Conservation (phyloP, 2,797 vertebrate genomes). For the Xerus rutilus region DNA sequence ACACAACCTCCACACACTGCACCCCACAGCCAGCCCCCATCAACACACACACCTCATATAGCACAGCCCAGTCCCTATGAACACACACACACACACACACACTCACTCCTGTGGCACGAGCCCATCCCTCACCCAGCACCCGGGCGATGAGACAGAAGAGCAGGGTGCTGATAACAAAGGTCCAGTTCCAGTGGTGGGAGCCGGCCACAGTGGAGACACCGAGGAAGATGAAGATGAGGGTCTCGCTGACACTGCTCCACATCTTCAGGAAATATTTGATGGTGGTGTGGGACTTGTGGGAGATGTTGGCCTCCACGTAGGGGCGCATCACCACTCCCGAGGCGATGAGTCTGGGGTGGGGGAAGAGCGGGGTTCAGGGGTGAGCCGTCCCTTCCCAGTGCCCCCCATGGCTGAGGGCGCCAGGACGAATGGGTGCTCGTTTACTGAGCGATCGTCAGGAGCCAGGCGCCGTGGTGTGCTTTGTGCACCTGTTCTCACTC, state of each 20-base stretch:
- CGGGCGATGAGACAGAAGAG: slow-evolving; percentile 96
- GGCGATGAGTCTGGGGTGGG: slow-evolving; percentile 92
- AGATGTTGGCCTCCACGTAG: slow-evolving; percentile 99
- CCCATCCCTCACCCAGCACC: slow-evolving; percentile 91
- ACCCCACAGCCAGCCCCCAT: not conserved
- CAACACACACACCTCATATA: not conserved
- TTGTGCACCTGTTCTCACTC: not conserved
- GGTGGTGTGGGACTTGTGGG: slow-evolving; percentile 99
- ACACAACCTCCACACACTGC: too few species aligned
- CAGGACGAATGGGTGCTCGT: not conserved
- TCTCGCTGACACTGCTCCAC: slow-evolving; percentile 99
- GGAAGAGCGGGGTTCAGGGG: not conserved
- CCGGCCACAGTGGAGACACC: slow-evolving; percentile 97
- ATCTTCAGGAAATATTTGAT: slow-evolving; percentile 99
- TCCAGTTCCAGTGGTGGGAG: slow-evolving; percentile 96
- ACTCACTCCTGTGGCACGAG: not conserved
- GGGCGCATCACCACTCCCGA: slow-evolving; percentile 96
- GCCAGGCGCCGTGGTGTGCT: fast-evolving
- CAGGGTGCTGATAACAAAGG: slow-evolving; percentile 94
- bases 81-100: not conserved
- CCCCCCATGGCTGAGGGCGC: not conserved
- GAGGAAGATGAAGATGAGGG: slow-evolving; percentile 99
- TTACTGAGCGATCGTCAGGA: fast-evolving
- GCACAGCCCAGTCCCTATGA: not conserved
- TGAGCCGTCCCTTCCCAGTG: not conserved